These are phyloP conservation scores for Onthophagus sagittarius DNA, from an alignment of 2,888 invertebrate species.

Conservation along the genomic window DNA sequence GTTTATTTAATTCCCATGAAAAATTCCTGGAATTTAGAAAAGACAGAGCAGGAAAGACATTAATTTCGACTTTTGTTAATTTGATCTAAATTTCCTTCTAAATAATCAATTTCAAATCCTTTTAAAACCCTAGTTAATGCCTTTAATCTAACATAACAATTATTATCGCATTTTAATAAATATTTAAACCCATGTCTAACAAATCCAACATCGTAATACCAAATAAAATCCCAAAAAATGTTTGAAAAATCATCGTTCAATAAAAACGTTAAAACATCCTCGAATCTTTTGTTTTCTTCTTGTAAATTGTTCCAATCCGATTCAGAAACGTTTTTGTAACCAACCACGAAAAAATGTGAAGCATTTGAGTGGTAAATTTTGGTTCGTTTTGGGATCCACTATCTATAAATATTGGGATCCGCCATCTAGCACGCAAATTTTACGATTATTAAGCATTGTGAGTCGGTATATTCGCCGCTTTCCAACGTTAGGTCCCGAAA, in stretches of 20 bases:
- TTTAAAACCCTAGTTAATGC: not conserved
- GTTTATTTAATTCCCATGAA: too few species aligned
- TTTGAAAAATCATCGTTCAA: not conserved
- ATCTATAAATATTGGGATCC: constrained; percentile 89
- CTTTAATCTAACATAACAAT: not conserved
- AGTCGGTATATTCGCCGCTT: constrained; percentile 67
- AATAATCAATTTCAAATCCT: not conserved
- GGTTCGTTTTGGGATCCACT: not conserved
- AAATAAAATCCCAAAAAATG: not conserved
- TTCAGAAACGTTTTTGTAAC: not conserved
- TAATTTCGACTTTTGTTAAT: not conserved
- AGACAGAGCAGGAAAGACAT: too few species aligned
- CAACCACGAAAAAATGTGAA: not conserved
- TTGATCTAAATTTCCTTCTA: not conserved
- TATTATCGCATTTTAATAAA: not conserved
- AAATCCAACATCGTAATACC: not conserved
- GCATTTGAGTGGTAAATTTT: not conserved
- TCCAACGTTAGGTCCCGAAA: constrained; percentile 60
- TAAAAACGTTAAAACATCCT: not conserved
- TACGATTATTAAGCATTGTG: constrained; percentile 71
- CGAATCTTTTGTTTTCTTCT: not conserved
- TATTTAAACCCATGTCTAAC: not conserved
- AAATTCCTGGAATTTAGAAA: too few species aligned
- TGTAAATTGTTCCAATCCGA: not conserved
- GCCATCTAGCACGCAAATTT: constrained; percentile 81